phyloP scores from a whole-genome alignment of 1,140 invertebrate genomes.

The Sarcophaga peregrina region DNA sequence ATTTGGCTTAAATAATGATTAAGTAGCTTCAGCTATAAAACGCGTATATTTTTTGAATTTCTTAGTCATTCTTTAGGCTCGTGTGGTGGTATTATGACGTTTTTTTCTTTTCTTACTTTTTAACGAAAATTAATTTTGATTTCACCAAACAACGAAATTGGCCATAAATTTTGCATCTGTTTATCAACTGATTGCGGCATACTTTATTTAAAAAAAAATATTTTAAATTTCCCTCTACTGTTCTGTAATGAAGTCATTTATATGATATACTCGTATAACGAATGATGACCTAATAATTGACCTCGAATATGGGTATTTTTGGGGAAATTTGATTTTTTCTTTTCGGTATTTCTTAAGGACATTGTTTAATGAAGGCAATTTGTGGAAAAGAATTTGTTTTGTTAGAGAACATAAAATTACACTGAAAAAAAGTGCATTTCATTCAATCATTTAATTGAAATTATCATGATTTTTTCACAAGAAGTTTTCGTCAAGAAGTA shows the following conservation, averaged over 20 bases:
- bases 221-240: neutral
- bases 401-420: no score
- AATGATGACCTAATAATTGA: slow-evolving; percentile 18
- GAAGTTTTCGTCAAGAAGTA: no score
- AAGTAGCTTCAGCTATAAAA: neutral
- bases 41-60: neutral
- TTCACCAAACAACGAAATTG: neutral
- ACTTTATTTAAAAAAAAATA: neutral
- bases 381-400: no score
- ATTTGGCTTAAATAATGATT: no score
- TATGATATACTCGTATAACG: neutral
- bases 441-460: no score
- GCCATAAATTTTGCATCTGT: neutral
- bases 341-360: neutral
- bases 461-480: no score
- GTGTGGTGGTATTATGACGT: neutral
- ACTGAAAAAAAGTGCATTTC: no score
- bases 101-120: no score
- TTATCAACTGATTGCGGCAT: neutral
- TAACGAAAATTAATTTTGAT: neutral
- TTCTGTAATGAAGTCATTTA: neutral
- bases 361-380: no score
- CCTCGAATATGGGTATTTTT: neutral
- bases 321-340: neutral
- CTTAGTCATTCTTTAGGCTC: neutral